Base-by-base conservation (phyloP, 1,140 invertebrate genomes). In the Magallana gigas region DNA sequence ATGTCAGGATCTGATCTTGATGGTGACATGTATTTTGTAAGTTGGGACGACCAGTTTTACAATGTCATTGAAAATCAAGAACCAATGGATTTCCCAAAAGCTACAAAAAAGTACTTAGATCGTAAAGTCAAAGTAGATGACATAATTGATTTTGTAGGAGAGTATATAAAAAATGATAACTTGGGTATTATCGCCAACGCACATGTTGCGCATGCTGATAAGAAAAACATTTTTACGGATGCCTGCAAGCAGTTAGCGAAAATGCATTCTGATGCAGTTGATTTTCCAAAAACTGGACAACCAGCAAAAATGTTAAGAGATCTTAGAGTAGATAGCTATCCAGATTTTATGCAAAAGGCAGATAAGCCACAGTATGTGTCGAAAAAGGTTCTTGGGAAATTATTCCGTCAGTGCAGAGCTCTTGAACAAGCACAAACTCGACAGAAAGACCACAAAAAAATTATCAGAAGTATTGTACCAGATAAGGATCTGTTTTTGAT, bases 1-100 rank as follows among this genome's bases (percentile, higher is more conserved):
- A 89, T 87, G 68, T 76, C 86, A 8, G 88, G 88, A 11, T 89
- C 88, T 16, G 88, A 89, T 85, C 76, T 89, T 56, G 88, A 89
- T 83, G 88, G 88, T 14, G 88, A 89, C 23, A 87, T 60, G 82
- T 89, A 85, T 71, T 87, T 87, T 71, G 86, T 89, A 4, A 83
- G 68, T n/a, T 89, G 88, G 88, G 84, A 87, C 85, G 57, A 87
- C 60, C 4, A 14, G 1, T 68, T 89, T 59, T 56, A 29, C 81
- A 59, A n/a, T 14, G 58, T 29, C 8, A 59, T 36, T 11, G 14
- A 83, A 64, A 87, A 87, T 60, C 36, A 87, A 64, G 14, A 14
- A 29, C 58, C 85, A 1, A 87, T 87, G 85, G 85, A 87, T 23
- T 84, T 59, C 57, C 36, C 6, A 48, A 76, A 36, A 68, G 1